phyloP scores from a whole-genome alignment of 2,113 vertebrate species.

The Semnornis frantzii region DNA sequence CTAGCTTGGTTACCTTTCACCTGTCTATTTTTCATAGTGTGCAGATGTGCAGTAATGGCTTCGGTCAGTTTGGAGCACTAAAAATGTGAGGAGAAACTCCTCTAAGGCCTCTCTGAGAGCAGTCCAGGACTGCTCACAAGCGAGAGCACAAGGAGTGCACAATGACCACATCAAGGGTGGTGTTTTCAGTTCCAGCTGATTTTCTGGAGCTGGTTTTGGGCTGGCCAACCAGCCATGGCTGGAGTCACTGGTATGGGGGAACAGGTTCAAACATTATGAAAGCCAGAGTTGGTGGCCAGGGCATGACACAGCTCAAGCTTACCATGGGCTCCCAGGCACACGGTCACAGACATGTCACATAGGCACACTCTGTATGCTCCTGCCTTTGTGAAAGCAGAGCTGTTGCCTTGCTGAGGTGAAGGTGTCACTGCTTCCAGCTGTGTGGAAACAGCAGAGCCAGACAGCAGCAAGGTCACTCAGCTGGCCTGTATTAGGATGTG shows the following conservation, averaged over 20 bases:
- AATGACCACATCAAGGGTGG: fast-evolving
- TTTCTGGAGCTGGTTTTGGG: background rate
- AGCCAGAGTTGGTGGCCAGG: background rate
- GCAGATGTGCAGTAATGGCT: background rate
- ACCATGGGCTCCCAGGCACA: background rate
- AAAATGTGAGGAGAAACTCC: background rate
- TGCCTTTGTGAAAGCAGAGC: background rate
- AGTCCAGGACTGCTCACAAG: background rate
- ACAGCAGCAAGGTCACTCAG: background rate
- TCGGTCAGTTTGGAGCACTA: background rate
- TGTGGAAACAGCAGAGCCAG: background rate
- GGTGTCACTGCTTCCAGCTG: background rate
- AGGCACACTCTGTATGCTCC: background rate
- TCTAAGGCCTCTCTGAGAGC: background rate
- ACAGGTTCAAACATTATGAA: background rate
- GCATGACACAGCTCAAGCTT: fast-evolving
- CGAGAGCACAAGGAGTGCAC: background rate
- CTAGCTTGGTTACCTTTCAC: background rate
- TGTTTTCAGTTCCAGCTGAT: background rate
- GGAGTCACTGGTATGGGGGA: fast-evolving
- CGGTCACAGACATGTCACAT: background rate
- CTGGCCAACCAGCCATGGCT: background rate
- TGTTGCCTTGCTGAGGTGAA: background rate
- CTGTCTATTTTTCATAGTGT: background rate
- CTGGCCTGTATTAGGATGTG: background rate